A percentile compares a stretch with the other conserved stretches of the same genome.
Conservation (phyloP, 2,797 vertebrate genomes). For the Acridotheres tristis region DNA sequence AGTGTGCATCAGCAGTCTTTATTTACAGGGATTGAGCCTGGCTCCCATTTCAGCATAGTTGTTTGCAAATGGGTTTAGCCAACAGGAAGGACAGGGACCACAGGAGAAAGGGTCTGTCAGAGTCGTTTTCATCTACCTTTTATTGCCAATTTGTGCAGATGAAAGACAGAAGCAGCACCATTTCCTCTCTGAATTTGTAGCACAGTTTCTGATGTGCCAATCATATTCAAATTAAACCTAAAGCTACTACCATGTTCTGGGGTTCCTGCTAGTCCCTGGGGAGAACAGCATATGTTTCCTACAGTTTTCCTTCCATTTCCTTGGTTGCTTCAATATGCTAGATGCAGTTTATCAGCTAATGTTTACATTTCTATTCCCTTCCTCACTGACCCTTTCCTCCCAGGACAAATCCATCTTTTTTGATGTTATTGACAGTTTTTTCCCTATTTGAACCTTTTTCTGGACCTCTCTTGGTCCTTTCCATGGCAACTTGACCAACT, state of each 20-base stretch:
- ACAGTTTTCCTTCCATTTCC: neutral
- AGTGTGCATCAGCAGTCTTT: conserved; percentile 36
- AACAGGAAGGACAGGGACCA: conserved; percentile 24
- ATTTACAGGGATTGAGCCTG: conserved; percentile 10
- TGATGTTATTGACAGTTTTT: neutral
- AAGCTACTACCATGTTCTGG: neutral
- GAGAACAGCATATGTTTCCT: neutral
- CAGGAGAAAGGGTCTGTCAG: conserved; percentile 35
- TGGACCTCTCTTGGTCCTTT: neutral
- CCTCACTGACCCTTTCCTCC: neutral
- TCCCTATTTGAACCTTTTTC: neutral
- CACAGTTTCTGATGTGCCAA: neutral
- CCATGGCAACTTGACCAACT: neutral
- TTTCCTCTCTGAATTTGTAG: conserved; percentile 21
- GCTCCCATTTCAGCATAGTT: neutral
- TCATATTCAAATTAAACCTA: conserved; percentile 6
- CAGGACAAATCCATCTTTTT: neutral
- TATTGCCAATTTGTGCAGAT: neutral
- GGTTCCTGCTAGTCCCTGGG: neutral
- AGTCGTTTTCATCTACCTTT: conserved; percentile 24
- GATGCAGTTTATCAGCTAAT: neutral
- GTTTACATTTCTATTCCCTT: conserved; percentile 4
- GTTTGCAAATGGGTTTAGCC: conserved; percentile 12
- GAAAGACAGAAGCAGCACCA: neutral
- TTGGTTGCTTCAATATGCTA: neutral